Percentiles rank a stretch among this genome's conserved stretches.
These are phyloP conservation scores for Stegophylla sp. DNA, from an alignment of 2,888 invertebrate species.

Conservation along the genomic window DNA sequence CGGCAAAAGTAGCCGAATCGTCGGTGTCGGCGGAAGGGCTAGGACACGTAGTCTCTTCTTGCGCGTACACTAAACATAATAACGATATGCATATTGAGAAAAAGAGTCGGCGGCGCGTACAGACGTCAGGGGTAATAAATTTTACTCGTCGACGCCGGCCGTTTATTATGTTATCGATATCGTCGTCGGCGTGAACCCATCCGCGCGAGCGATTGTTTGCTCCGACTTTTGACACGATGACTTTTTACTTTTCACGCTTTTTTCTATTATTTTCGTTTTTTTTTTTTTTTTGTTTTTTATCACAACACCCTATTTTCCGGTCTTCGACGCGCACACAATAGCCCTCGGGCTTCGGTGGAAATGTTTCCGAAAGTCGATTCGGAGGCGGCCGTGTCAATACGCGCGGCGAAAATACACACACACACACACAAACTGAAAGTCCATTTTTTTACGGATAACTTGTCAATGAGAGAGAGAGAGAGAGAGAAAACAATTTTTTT, in stretches of 20 bases:
- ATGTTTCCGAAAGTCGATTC: slow-evolving; percentile 35
- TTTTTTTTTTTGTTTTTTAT: neutral
- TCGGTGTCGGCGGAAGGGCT: slow-evolving; percentile 32
- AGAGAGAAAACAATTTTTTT: neutral
- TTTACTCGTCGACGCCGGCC: neutral
- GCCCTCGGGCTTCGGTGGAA: slow-evolving; percentile 18
- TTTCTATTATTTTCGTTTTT: neutral
- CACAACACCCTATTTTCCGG: slow-evolving; percentile 33
- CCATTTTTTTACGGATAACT: slow-evolving; percentile 32
- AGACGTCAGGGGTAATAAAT: slow-evolving; percentile 40
- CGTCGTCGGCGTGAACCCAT: slow-evolving; percentile 16
- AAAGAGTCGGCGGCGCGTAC: neutral
- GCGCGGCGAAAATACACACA: neutral
- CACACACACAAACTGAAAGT: neutral
- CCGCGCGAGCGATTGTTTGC: slow-evolving; percentile 22
- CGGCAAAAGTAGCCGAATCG: neutral
- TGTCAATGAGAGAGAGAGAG: neutral
- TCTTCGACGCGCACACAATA: slow-evolving; percentile 27
- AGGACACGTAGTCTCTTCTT: slow-evolving; percentile 1
- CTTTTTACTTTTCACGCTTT: slow-evolving; percentile 25
- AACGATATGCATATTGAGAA: neutral
- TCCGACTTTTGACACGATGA: slow-evolving; percentile 37
- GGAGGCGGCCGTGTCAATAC: slow-evolving; percentile 34
- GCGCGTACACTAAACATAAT: neutral
- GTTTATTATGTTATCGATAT: slow-evolving; percentile 9